Conservation (phyloP, 2,113 vertebrate species). For the Numenius arquata region DNA sequence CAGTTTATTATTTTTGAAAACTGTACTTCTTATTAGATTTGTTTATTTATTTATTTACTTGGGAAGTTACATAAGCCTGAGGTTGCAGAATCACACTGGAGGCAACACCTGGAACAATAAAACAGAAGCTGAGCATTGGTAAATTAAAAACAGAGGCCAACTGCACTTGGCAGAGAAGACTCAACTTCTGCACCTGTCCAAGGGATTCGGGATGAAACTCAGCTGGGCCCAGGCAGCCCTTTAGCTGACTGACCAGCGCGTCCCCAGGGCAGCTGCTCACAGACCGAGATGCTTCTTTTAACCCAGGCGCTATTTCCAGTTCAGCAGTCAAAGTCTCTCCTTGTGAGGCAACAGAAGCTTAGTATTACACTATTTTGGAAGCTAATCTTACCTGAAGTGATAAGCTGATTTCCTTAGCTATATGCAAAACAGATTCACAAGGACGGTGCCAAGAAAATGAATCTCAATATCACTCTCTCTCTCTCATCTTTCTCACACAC, state of each 20-base stretch:
- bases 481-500: neutral
- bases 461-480: neutral
- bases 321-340: neutral
- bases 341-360: conserved; percentile 15
- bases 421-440: neutral
- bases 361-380: conserved; percentile 29
- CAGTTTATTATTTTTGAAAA: neutral
- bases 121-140: neutral
- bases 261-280: conserved; percentile 41
- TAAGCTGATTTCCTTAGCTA: neutral
- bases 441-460: neutral
- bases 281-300: neutral
- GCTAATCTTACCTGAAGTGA: conserved; percentile 28
- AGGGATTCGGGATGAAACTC: neutral
- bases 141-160: neutral
- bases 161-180: neutral
- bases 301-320: conserved; percentile 28
- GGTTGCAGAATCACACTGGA: neutral
- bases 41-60: neutral
- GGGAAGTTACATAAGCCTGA: neutral
- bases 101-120: neutral
- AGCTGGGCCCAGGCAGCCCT: neutral
- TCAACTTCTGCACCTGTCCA: neutral
- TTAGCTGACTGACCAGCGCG: neutral
- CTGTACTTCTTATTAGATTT: rapidly evolving